Base-by-base conservation (phyloP, 2,797 vertebrate species). In the Anabacerthia variegaticeps region DNA sequence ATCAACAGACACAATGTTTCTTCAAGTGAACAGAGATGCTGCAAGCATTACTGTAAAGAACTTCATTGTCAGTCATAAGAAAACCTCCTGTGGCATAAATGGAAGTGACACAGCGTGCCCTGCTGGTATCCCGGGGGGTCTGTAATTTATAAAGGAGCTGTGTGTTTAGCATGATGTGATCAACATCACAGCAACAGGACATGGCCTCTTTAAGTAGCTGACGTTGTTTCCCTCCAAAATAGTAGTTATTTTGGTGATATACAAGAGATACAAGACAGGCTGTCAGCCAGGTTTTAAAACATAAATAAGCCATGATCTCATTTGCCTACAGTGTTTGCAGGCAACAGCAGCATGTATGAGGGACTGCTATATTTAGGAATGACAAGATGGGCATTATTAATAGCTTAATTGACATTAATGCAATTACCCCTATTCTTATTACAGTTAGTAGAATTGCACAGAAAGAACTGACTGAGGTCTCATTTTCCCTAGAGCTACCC, bases 401-500 rank as follows among this genome's bases (percentile, higher is more conserved):
- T 98, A 98, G 98, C 96, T 98, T 98, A 97, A 98, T 97, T 98
- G 98, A 98, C 98, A 98, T 98, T 98, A 98, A 98, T 97, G 97
- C 96, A 97, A 98, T 97, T 97, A 97, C 96, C 96, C 86, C 91
- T 97, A 95, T 97, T 95, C 97, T 97, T 98, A 97, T 97, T 98
- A 98, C 71, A 97, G 97, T 98, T 97, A 96, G 96, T 89, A 97
- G 98, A 98, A 98, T 97, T 97, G 97, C 87, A 97, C 76, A 97
- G 93, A 98, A 98, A 97, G 96, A 95, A 93, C 83, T 96, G 94
- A 92, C 94, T 96, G 91, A 98, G 93, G 94, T 67, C 88, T 96
- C 97, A 97, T 97, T 98, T 97, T 92, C 97, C 98, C 97, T 98
- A 97, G 97, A 98, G 98, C 97, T 98, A 97, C 93, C 88, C 95